Percentiles rank a stretch among this genome's conserved stretches.
phyloP scores from a whole-genome alignment of 2,113 vertebrate species.

The Podarcis cretensis region DNA sequence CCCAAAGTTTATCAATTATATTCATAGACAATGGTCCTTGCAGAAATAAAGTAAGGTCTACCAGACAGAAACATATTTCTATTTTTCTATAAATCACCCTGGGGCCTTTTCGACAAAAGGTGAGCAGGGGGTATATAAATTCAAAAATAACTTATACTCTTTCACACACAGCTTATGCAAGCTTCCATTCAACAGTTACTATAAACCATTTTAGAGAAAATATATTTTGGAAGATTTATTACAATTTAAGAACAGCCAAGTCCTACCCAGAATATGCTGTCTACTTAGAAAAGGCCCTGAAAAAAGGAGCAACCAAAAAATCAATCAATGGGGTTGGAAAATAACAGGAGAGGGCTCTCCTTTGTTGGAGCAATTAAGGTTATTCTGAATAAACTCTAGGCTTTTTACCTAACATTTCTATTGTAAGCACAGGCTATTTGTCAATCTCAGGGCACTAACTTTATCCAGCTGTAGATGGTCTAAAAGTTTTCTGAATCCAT shows the following conservation, averaged over 20 bases:
- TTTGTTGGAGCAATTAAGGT: not conserved
- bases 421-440: not conserved
- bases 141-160: not conserved
- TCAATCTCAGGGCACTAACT: constrained; percentile 74
- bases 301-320: not conserved
- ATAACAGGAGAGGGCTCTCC: not conserved
- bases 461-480: constrained; percentile 97
- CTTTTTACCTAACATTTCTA: constrained; percentile 32
- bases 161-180: not conserved
- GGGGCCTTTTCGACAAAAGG: not conserved
- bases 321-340: not conserved
- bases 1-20: not conserved
- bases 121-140: not conserved
- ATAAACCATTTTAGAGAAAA: not conserved
- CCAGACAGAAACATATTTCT: not conserved
- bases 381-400: constrained; percentile 25
- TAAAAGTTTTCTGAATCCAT: constrained; percentile 96
- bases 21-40: not conserved
- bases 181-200: not conserved
- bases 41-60: not conserved
- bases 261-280: not conserved
- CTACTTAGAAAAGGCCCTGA: not conserved
- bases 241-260: not conserved
- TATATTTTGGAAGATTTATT: not conserved
- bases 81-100: not conserved